A percentile compares a stretch with the other conserved stretches of the same genome.
Conservation (phyloP, 2,113 vertebrate genomes). For the Sebastes fasciatus region DNA sequence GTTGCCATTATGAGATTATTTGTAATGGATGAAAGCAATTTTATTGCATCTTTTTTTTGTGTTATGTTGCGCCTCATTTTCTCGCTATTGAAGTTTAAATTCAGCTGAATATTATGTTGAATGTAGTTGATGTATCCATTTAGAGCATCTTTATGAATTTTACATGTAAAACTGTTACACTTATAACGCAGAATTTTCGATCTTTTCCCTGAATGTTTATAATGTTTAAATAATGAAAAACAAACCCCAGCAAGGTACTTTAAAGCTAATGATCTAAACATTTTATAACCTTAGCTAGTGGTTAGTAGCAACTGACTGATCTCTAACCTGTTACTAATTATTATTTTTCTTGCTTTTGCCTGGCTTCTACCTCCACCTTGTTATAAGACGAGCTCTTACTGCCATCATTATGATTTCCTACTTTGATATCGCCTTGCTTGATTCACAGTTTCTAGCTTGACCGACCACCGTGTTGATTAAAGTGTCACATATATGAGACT, state of each 20-base stretch:
- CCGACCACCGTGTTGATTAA: constrained; percentile 11
- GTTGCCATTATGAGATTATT: constrained; percentile 61
- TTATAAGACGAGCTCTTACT: constrained; percentile 16
- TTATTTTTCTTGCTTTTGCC: constrained; percentile 15
- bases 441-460: constrained; percentile 14
- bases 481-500: constrained; percentile 14
- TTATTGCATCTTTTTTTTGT: neutral
- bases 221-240: neutral
- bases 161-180: constrained; percentile 8
- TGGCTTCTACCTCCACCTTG: constrained; percentile 40
- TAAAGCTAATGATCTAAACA: neutral
- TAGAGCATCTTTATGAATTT: neutral
- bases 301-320: neutral
- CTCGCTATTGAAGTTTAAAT: neutral
- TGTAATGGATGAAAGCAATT: constrained; percentile 13
- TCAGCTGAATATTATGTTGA: constrained; percentile 10
- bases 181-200: neutral
- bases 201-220: fast-evolving
- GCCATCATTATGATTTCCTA: constrained; percentile 10
- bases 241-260: neutral
- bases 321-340: constrained; percentile 28
- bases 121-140: neutral
- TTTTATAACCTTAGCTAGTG: neutral
- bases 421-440: neutral
- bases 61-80: neutral